Conservation (phyloP, 2,888 invertebrate genomes). For the Rhagophthalmus giganteus region DNA sequence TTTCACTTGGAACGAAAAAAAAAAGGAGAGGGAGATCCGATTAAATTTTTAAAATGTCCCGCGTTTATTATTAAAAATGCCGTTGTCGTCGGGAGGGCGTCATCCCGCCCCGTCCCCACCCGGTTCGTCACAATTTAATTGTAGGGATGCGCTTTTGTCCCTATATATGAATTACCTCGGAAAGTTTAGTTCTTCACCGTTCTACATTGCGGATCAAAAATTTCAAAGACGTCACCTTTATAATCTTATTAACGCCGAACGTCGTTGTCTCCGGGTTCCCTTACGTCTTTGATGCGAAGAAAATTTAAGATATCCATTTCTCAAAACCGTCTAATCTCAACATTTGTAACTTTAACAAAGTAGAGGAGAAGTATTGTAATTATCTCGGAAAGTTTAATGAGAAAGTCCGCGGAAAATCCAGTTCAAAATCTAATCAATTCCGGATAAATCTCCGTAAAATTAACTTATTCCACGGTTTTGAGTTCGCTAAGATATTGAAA, state of each 20-base stretch:
- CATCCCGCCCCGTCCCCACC: too few species aligned
- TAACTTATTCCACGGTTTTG: conserved; percentile 27
- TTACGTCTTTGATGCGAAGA: conserved; percentile 4
- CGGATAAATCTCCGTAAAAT: conserved; percentile 30
- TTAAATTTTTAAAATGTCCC: too few species aligned
- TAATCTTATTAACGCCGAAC: conserved; percentile 12
- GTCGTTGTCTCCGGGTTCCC: conserved; percentile 4
- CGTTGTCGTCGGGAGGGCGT: too few species aligned
- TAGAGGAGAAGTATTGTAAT: conserved; percentile 28
- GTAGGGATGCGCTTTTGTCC: too few species aligned
- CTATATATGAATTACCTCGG: too few species aligned
- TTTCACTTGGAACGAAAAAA: too few species aligned
- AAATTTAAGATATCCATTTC: conserved; percentile 20
- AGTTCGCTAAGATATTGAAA: conserved; percentile 24
- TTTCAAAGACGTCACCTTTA: conserved; percentile 5
- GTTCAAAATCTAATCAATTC: conserved; percentile 29
- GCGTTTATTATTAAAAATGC: too few species aligned
- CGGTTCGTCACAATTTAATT: too few species aligned
- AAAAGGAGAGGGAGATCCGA: too few species aligned
- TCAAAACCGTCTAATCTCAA: conserved; percentile 17
- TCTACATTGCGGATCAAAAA: conserved; percentile 14
- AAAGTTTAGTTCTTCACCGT: too few species aligned
- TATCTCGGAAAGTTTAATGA: conserved; percentile 28
- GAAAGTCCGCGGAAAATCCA: conserved; percentile 29
- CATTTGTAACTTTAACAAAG: conserved; percentile 19